Evolutionary conservation across 2,888 invertebrate species (phyloP).

Genomic region (Drosophila robusta): DNA sequence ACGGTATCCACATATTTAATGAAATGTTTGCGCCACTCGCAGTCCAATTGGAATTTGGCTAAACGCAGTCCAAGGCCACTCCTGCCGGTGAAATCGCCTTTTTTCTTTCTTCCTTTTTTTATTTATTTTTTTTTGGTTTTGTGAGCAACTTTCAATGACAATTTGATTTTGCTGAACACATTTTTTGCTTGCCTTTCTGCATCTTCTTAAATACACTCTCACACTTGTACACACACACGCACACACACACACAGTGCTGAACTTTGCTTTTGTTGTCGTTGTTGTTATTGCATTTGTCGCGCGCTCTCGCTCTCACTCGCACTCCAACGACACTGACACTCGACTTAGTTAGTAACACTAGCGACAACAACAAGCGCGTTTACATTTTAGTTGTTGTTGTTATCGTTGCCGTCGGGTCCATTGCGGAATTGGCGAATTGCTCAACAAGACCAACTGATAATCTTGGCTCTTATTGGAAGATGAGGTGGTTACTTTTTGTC

Average conservation of each 20-base stretch:
- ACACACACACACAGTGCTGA: conserved; percentile 34
- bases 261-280: conserved; percentile 54
- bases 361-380: conserved; percentile 19
- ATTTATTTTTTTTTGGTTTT: conserved; percentile 31
- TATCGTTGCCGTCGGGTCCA: conserved; percentile 28
- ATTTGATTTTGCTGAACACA: conserved; percentile 42
- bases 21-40: conserved; percentile 6
- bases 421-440: conserved; percentile 46
- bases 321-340: conserved; percentile 31
- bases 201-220: conserved; percentile 47
- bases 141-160: conserved; percentile 35
- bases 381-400: conserved; percentile 32
- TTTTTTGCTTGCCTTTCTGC: conserved; percentile 58
- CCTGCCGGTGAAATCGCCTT: conserved; percentile 29
- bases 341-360: conserved; percentile 40
- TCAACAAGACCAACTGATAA: conserved; percentile 47
- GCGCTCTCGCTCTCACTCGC: conserved; percentile 29
- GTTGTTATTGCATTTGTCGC: conserved; percentile 46
- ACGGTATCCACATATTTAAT: conserved; percentile 84
- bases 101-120: conserved; percentile 12
- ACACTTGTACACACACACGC: conserved; percentile 14
- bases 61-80: conserved; percentile 53
- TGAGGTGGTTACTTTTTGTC: conserved; percentile 59
- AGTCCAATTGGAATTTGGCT: conserved; percentile 49
- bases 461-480: conserved; percentile 32